Evolutionary conservation across 2,888 invertebrate species (phyloP).

Genomic region (Mythimna albipuncta): DNA sequence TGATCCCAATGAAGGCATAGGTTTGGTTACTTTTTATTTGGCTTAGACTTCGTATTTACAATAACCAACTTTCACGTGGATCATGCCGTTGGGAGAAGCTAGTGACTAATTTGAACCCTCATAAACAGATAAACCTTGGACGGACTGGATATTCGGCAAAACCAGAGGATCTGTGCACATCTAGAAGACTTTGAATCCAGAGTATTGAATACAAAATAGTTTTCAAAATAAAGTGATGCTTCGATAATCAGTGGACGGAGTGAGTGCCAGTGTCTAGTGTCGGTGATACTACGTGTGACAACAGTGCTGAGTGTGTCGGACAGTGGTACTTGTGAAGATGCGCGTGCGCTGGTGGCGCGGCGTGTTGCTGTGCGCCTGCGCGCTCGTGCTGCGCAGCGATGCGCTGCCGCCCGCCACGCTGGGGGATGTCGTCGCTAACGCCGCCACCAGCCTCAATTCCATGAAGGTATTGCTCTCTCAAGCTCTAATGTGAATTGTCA

Average conservation of each 20-base stretch:
- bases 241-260: constrained; percentile 33
- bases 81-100: too few relatives aligned
- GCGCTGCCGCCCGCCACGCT: constrained; percentile 87
- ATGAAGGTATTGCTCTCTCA: constrained; percentile 82
- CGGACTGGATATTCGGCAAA: neutral
- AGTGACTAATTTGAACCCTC: too few relatives aligned
- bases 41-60: too few relatives aligned
- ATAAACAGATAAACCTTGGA: neutral
- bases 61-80: too few relatives aligned
- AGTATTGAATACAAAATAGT: neutral
- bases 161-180: neutral
- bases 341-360: constrained; percentile 80
- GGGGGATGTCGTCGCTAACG: constrained; percentile 87
- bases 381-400: constrained; percentile 76
- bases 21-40: too few relatives aligned
- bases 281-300: constrained; percentile 11
- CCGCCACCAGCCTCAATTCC: constrained; percentile 87
- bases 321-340: constrained; percentile 68
- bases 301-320: constrained; percentile 28
- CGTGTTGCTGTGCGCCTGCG: constrained; percentile 77
- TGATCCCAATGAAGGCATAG: too few relatives aligned
- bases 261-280: constrained; percentile 40
- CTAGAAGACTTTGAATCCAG: neutral
- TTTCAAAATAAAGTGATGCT: constrained; percentile 42
- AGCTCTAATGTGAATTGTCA: neutral